Base-by-base conservation (phyloP, 2,888 invertebrate genomes). In the Ganaspis brasiliensis region DNA sequence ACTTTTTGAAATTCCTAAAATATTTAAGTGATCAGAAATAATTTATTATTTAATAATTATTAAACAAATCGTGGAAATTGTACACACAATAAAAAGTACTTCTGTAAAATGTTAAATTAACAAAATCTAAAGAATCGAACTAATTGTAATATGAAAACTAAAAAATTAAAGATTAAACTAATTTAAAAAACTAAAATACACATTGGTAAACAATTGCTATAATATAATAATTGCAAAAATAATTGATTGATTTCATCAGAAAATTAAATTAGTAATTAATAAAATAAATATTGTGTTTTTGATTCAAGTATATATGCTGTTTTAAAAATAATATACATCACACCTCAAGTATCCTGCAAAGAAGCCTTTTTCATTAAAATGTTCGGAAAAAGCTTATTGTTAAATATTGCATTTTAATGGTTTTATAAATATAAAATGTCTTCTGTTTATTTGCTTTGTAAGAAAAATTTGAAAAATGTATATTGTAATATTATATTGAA, bases 281-380 rank as follows among this genome's bases (percentile, higher is more conserved):
- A 45, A 14, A 45, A 45, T 14, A 45, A 45, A 45, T 45, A 45
- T 45, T 45, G 45, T 45, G 16, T n/a, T n/a, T n/a, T n/a, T n/a
- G n/a, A n/a, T n/a, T n/a, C n/a, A n/a, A n/a, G n/a, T n/a, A n/a
- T n/a, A n/a, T n/a, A n/a, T 3, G n/a, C 26, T 16, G 0, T 37
- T 16, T 19, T 37, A 16, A 19, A 19, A 21, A 8, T 1, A 24
- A 40, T 21, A 37, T 40, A 40, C 24, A 63, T 24, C 21, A 19
- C 61, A 61, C 35, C 61, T 61, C 37, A 35, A 61, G 37, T 61
- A 24, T 56, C 14, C 24, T 56, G 24, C 24, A 56, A 14, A 56
- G 12, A 56, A 24, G 12, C 24, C 16, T 1, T 24, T 8, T 55
- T 31, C 2, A 59, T n/a, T n/a, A 9, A 26, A 1, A 57, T 31